Evolutionary conservation across 2,797 vertebrate species (phyloP), one percentile per base, ranked within the genome.

Genomic region (Microctenopoma steveboyesi): DNA sequence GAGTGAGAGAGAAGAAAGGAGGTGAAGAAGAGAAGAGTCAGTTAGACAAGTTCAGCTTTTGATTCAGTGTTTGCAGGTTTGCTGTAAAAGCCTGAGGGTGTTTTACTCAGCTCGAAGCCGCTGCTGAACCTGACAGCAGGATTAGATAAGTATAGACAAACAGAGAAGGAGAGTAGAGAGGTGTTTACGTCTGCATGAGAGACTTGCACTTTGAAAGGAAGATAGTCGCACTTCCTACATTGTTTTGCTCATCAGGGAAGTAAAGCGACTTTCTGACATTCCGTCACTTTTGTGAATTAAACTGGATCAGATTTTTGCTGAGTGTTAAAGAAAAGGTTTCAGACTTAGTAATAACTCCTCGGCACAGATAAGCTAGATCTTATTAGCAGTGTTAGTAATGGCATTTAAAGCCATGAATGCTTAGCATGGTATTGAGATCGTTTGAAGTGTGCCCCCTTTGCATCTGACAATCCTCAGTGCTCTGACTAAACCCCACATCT

Each of bases 141-240:
- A 80, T 77, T 47, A 80, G 81, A 83, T 73, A 72, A 76, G 69
- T 46, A 49, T 25, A 76, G 76, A 82, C 79, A 75, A 83, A 74
- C 18, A 16, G 37, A 33, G 64, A 49, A 40, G 51, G n/a, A 65
- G 72, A 75, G 76, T 12, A 54, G 58, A 79, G 72, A 68, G 65
- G 70, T 86, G 79, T 81, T 84, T 80, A 77, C 68, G 88, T 0
- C 90, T 94, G 18, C 88, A 91, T 81, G 86, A 87, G 79, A 93
- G 84, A 78, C 86, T 89, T 0, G 92, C 33, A 28, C 14, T 71
- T 39, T 74, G 54, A 70, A 62, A 72, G 15, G 42, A 69, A 67
- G 82, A 69, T 39, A 35, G 59, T 72, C 69, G 51, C 1, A 30
- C 45, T 66, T 59, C 63, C 67, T 22, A 43, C 47, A 59, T 62